Conservation (phyloP, 2,113 vertebrate genomes). For the Taxidea taxus region DNA sequence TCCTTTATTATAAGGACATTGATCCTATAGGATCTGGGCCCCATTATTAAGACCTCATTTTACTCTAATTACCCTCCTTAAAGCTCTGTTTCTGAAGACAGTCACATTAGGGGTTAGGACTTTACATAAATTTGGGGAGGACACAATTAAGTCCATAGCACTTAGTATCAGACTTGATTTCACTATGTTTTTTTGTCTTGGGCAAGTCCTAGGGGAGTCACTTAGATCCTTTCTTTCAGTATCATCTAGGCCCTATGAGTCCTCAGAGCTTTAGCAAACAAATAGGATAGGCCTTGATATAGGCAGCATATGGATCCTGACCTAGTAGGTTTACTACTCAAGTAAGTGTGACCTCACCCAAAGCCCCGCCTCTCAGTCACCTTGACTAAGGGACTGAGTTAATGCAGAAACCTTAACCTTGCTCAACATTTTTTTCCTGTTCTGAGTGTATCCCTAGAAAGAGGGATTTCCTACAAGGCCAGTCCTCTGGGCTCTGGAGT, state of each 20-base stretch:
- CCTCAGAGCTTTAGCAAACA: not conserved
- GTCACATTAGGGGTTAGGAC: not conserved
- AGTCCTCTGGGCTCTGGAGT: rapidly evolving
- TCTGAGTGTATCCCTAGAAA: not conserved
- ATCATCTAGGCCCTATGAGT: not conserved
- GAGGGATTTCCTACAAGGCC: not conserved
- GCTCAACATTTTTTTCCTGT: too few relatives aligned
- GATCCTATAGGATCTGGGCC: not conserved
- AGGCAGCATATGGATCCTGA: not conserved
- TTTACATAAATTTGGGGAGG: not conserved
- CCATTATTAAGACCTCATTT: not conserved
- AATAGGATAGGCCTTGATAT: not conserved
- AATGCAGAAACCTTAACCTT: not conserved
- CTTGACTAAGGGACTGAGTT: not conserved
- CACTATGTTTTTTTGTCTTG: not conserved
- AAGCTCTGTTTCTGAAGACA: not conserved
- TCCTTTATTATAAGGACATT: not conserved
- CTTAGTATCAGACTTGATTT: not conserved
- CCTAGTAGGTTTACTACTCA: not conserved
- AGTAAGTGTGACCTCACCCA: not conserved
- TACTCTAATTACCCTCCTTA: not conserved
- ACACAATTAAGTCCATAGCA: not conserved
- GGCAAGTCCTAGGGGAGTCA: not conserved
- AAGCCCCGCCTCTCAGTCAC: not conserved
- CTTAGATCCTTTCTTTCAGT: not conserved